A percentile compares a stretch with the other conserved stretches of the same genome.
Evolutionary conservation across 2,888 invertebrate species (phyloP).

Genomic region (Phania funesta): DNA sequence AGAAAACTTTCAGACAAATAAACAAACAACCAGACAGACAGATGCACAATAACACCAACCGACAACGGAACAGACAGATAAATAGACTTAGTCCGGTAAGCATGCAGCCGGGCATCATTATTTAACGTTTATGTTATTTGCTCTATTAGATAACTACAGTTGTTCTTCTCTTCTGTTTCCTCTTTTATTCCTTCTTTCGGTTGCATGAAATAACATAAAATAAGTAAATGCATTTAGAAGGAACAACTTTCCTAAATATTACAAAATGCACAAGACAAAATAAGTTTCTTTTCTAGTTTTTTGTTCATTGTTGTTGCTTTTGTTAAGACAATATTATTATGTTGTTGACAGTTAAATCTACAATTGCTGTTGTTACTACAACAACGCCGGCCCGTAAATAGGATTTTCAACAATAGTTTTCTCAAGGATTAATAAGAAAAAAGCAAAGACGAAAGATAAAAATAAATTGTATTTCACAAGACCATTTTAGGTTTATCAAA

Average conservation of each 20-base stretch:
- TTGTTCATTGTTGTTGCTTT: conserved; percentile 8
- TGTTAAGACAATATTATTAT: conserved; percentile 59
- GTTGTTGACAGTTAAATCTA: conserved; percentile 58
- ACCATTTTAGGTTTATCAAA: conserved; percentile 35
- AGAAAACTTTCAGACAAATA: conserved; percentile 23
- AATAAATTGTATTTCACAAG: conserved; percentile 43
- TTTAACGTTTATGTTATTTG: conserved; percentile 62
- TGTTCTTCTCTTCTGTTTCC: conserved; percentile 32
- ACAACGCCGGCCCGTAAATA: conserved; percentile 32
- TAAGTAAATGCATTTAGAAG: conserved; percentile 53
- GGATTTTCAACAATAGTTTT: conserved; percentile 45
- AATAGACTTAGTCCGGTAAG: conserved; percentile 29
- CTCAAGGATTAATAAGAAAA: conserved; percentile 32
- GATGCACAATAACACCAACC: neutral
- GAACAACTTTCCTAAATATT: conserved; percentile 39
- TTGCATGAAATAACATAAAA: conserved; percentile 40
- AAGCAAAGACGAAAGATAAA: conserved; percentile 17
- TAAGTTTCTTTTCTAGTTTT: conserved; percentile 32
- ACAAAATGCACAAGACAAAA: conserved; percentile 38
- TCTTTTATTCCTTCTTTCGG: conserved; percentile 6
- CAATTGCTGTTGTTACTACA: conserved; percentile 47
- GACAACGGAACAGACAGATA: neutral
- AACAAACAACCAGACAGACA: conserved; percentile 14
- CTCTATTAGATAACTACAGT: conserved; percentile 59
- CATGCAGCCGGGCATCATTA: conserved; percentile 54